Base-by-base conservation (phyloP, 2,888 invertebrate species). In the Neoaliturus tenellus region DNA sequence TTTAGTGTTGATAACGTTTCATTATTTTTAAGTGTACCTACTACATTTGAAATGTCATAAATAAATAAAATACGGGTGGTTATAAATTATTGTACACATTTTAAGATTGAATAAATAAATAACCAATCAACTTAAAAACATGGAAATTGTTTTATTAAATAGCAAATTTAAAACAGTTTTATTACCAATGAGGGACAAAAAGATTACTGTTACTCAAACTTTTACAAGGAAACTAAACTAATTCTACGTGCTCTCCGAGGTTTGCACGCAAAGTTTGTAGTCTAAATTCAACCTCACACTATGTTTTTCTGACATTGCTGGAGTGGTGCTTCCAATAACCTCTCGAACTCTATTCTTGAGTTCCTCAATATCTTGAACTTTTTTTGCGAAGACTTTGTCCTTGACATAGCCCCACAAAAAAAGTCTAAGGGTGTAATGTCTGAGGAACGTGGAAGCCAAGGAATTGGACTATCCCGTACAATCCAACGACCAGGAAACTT, bases 221-320 rank as follows among this genome's bases (percentile, higher is more conserved):
- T 69, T 69, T 20, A 12, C 12, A 69, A 23, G 12, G 6, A 69
- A 33, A 12, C 23, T 20, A 69, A 69, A 12, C n/a, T 4, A 69
- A 8, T 33, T 31, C 33, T 35, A 69, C 35, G 31, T 69, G 69
- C 69, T 69, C 10, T 69, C 31, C 35, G 31, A 14, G 69, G 35
- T 69, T 69, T 69, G 69, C 69, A 69, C 69, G 69, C 69, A 69
- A 69, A 69, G 69, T 33, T 69, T 69, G 69, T 14, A 69, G 69
- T 69, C 69, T 33, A 10, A 69, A 35, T 69, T 69, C 69, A 35
- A 69, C 31, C 10, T 69, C 69, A 69, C 31, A 17, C 69, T 12
- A 69, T 69, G 69, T 35, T 28, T 69, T 69, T 69, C 69, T 69
- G 17, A 69, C 25, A 62, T 62, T 62, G 62, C 62, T 20, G 28